Evolutionary conservation across 2,797 vertebrate genomes (phyloP).

Genomic region (Tragelaphus oryx): DNA sequence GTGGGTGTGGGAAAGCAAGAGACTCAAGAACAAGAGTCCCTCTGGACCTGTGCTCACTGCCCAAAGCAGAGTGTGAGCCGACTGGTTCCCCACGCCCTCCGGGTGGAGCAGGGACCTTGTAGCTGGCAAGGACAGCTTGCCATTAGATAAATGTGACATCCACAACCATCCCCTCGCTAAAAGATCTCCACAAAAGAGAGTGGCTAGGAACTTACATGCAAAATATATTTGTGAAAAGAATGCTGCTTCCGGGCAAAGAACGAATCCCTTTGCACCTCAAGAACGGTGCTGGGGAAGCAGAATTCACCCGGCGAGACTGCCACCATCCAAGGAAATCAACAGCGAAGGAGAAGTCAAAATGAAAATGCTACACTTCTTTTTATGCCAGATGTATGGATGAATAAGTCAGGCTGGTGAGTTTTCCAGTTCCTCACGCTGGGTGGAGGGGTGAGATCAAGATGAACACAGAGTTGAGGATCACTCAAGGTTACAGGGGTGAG

Average conservation of each 20-base stretch:
- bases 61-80: background rate
- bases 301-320: background rate
- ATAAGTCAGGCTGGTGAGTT: background rate
- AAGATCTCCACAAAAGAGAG: background rate
- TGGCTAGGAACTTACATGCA: background rate
- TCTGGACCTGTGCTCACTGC: background rate
- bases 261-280: background rate
- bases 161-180: background rate
- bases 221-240: background rate
- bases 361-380: background rate
- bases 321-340: background rate
- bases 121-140: background rate
- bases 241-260: background rate
- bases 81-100: background rate
- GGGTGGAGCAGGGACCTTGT: background rate
- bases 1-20: slow-evolving; percentile 21
- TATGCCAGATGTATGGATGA: background rate
- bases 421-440: background rate
- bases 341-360: background rate
- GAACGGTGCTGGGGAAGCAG: background rate
- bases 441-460: background rate
- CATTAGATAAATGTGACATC: background rate
- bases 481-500: background rate
- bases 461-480: background rate
- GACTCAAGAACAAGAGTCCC: background rate